Evolutionary conservation across 2,113 vertebrate species (phyloP), one percentile per base, ranked within the genome.

Genomic region (Isichthys henryi): DNA sequence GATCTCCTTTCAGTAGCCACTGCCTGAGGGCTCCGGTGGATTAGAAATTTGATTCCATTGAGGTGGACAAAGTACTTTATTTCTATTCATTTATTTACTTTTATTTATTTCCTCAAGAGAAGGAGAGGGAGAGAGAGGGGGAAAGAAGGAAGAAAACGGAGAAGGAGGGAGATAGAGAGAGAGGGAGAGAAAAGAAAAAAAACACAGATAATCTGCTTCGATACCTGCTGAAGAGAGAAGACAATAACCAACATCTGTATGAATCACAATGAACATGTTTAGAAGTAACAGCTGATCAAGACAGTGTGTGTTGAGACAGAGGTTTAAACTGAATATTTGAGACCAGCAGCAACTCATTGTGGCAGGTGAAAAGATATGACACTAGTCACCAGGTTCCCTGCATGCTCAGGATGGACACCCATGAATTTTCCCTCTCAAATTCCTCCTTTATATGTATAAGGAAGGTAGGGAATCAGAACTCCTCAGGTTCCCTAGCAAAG

Each of bases 381-480:
- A 39, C 35, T 10, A 39, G 35, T 80, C 35, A 43, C 4, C 35
- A 80, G 35, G 19, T 19, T 80, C 13, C 35, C 15, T 43, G 15
- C 35, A 19, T 80, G 15, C 35, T 43, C 27, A 17, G 35, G 74
- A 39, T 43, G 35, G 35, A 8, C 35, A 19, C 7, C 82, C 31
- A 35, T 53, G 46, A 35, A 50, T 27, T 49, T 11, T n/a, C 11
- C 86, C 31, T 53, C 21, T 15, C 91, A 94, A 94, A 53, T 95
- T 95, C 92, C 93, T 70, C 92, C 92, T 93, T 91, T 92, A 88
- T 86, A 86, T 90, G 92, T 53, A 83, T 66, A n/a, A 66, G 58
- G 23, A 66, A 66, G n/a, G 62, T 66, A n/a, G 58, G 23, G 58
- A 62, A n/a, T 66, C 23, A 11, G 8, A 66, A 66, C 58, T 66